Evolutionary conservation across 30 jellyfish, hydroid and myxozoan genomes (phyloP), one percentile per base, ranked within the genome.

Genomic region (Aurelia aurita complex sp. Pacific): DNA sequence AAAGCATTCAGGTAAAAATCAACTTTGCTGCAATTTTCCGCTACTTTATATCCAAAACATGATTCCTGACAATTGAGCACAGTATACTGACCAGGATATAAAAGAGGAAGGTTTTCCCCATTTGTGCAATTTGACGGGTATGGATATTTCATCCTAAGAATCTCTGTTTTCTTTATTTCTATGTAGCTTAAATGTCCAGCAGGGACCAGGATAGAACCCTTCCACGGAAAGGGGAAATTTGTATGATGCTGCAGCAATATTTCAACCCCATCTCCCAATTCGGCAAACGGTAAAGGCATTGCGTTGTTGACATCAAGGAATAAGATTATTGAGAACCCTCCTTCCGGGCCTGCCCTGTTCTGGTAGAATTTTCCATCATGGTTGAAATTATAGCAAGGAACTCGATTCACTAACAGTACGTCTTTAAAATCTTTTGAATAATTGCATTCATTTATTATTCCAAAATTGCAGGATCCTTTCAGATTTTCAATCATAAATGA

Each of bases 201-300:
- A 1, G 79, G 70, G 19, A 40, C 66, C 1, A 83, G 67, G 10
- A 69, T 38, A 10, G 92, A 40, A 5, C 80, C 73, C 3, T 64
- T 18, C n/a, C 35, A 59, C 15, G 55, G 57, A 18, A 64, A 69
- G 11, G 92, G 92, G 46, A 69, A 83, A 29, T 83, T 69, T 1
- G 35, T 52, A 2, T 70, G 86, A 34, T 57, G 59, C 10, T 83
- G 92, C 11, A 65, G 36, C 17, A 83, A 36, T 23, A 83, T 82
- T 52, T 83, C 92, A 18, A 66, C 89, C n/a, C 71, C 69, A 53
- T 80, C 89, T 43, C 89, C 81, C n/a, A 61, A 14, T 1, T 83
- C 74, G 42, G 4, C 2, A 29, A 32, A 8, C 0, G 73, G 50
- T 29, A 62, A 34, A 9, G 79, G 53, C 53, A 12, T 46, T 12